These are phyloP conservation scores for Pantherophis guttatus DNA, from an alignment of 2,113 vertebrate species.

Conservation along the genomic window DNA sequence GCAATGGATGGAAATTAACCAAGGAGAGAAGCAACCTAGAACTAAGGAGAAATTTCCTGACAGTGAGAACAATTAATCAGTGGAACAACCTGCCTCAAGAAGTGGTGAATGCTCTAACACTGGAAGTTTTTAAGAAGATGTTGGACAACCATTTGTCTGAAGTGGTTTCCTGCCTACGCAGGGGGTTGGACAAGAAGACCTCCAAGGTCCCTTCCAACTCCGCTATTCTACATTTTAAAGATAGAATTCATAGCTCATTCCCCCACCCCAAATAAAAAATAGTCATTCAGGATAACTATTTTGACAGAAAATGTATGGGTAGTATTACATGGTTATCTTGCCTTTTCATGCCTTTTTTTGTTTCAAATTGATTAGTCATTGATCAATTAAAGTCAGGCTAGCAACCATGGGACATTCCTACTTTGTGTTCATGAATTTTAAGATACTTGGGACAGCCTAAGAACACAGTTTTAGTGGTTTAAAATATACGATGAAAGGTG, in stretches of 20 bases:
- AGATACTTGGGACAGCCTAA: not conserved
- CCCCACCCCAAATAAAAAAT: not conserved
- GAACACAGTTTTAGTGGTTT: not conserved
- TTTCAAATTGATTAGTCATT: not conserved
- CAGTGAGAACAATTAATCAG: not conserved
- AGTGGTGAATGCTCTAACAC: not conserved
- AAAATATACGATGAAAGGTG: not conserved
- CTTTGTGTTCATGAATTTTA: not conserved
- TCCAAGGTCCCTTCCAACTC: not conserved
- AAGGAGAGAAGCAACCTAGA: not conserved
- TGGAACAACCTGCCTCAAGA: not conserved
- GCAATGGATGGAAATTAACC: not conserved
- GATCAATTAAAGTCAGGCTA: not conserved
- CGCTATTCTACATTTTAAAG: not conserved
- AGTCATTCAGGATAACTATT: not conserved
- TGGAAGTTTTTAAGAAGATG: not conserved
- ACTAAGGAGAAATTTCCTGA: not conserved
- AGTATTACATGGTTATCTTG: not conserved
- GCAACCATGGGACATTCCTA: not conserved
- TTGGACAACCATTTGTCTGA: not conserved
- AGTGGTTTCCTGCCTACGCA: not conserved
- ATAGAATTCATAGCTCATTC: not conserved
- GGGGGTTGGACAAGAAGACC: not conserved
- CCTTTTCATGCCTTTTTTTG: not conserved
- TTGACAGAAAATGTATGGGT: not conserved